Percentiles rank a stretch among this genome's conserved stretches.
Conservation (phyloP, 2,113 vertebrate species). For the Garra rufa region DNA sequence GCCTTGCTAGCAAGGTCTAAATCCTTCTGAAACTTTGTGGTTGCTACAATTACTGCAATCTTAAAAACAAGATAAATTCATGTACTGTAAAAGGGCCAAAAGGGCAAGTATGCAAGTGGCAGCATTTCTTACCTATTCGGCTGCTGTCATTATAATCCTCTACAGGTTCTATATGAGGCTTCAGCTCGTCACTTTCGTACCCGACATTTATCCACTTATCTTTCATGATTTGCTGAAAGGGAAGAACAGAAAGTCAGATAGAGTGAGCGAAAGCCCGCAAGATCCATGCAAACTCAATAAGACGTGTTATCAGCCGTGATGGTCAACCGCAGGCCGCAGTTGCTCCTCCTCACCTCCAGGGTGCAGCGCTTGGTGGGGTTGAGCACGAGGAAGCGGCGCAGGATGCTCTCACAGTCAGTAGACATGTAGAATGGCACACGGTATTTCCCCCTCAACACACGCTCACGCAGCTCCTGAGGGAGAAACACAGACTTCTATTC, state of each 20-base stretch:
- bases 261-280: slow-evolving; percentile 4
- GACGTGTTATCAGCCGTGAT: not conserved
- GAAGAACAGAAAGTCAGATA: not conserved
- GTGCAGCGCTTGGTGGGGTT: slow-evolving; percentile 93
- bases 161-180: slow-evolving; percentile 86
- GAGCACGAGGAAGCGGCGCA: slow-evolving; percentile 90
- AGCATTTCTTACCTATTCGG: slow-evolving; percentile 50
- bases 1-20: not conserved
- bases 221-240: slow-evolving; percentile 92
- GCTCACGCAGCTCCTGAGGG: slow-evolving; percentile 89
- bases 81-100: not conserved
- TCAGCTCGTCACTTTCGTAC: slow-evolving; percentile 87
- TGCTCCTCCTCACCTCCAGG: slow-evolving; percentile 79
- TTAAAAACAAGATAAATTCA: not conserved
- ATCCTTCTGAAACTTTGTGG: not conserved
- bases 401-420: slow-evolving; percentile 93
- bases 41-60: not conserved
- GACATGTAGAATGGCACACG: slow-evolving; percentile 97
- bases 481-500: slow-evolving; percentile 27
- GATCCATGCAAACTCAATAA: not conserved
- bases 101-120: not conserved
- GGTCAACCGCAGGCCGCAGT: not conserved
- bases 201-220: slow-evolving; percentile 96
- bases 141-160: slow-evolving; percentile 60
- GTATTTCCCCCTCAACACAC: slow-evolving; percentile 93